Conservation (phyloP, 2,797 vertebrate genomes). For the Hemibagrus guttatus region DNA sequence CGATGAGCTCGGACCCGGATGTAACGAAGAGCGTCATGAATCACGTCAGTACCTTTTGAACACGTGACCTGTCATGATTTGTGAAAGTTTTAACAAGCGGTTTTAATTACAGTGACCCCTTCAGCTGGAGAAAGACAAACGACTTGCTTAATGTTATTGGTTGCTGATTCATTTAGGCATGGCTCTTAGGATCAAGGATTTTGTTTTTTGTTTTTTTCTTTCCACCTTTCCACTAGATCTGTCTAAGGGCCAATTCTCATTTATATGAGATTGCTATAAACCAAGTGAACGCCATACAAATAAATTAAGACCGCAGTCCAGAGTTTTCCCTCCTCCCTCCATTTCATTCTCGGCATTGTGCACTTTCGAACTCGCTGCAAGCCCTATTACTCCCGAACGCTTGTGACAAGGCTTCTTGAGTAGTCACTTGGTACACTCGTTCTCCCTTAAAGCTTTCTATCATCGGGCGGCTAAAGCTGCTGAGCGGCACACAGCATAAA, state of each 20-base stretch:
- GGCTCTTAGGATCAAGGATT: constrained; percentile 16
- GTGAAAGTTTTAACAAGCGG: constrained; percentile 43
- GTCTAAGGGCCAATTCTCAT: constrained; percentile 34
- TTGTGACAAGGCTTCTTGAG: constrained; percentile 16
- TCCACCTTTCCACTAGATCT: background rate
- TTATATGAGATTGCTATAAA: constrained; percentile 31
- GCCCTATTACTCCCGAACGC: background rate
- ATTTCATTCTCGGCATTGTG: background rate
- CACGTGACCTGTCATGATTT: constrained; percentile 45
- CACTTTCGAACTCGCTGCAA: background rate
- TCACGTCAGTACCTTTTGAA: constrained; percentile 40
- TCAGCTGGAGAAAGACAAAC: constrained; percentile 51
- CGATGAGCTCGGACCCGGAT: constrained; percentile 34
- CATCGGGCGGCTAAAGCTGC: constrained; percentile 75
- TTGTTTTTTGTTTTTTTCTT: background rate
- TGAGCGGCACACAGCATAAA: constrained; percentile 74
- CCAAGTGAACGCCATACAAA: constrained; percentile 12
- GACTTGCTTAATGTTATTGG: constrained; percentile 54
- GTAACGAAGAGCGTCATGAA: constrained; percentile 37
- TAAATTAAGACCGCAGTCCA: constrained; percentile 2
- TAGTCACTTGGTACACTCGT: constrained; percentile 2
- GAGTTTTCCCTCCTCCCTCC: background rate
- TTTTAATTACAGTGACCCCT: constrained; percentile 50
- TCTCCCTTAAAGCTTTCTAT: constrained; percentile 74
- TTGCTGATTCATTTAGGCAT: constrained; percentile 47